A percentile compares a stretch with the other conserved stretches of the same genome.
Conservation (phyloP, 2,888 invertebrate species). For the Tetranychus truncatus region DNA sequence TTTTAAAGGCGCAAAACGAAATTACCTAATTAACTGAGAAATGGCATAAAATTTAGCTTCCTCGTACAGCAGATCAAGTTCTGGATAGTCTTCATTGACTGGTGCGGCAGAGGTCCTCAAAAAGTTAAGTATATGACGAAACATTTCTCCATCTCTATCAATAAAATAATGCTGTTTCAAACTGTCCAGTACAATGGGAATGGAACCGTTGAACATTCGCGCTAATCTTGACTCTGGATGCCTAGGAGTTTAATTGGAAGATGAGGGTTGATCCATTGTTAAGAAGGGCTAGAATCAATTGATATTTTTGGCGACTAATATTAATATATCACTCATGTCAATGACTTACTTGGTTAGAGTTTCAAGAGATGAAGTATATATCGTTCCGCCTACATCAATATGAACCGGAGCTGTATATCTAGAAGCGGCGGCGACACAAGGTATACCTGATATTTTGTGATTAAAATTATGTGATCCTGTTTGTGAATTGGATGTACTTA, state of each 20-base stretch:
- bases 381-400: conserved; percentile 89
- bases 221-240: conserved; percentile 79
- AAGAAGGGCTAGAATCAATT: too few relatives aligned
- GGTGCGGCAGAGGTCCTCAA: conserved; percentile 73
- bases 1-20: conserved; percentile 23
- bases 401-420: conserved; percentile 87
- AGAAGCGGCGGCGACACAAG: conserved; percentile 76
- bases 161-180: conserved; percentile 97
- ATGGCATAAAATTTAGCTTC: conserved; percentile 82
- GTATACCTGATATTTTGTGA: conserved; percentile 63
- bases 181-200: conserved; percentile 85
- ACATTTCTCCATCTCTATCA: conserved; percentile 92
- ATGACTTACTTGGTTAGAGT: conserved; percentile 69
- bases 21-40: conserved; percentile 36
- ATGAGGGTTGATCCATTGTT: too few relatives aligned
- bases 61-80: conserved; percentile 65
- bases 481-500: background rate
- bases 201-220: conserved; percentile 79
- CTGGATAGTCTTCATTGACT: conserved; percentile 66
- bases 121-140: conserved; percentile 89
- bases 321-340: too few relatives aligned
- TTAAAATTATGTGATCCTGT: conserved; percentile 23
- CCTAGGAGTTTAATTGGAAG: conserved; percentile 36
- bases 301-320: too few relatives aligned
- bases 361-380: conserved; percentile 86